Base-by-base conservation (phyloP, 2,113 vertebrate species). In the Perccottus glenii region DNA sequence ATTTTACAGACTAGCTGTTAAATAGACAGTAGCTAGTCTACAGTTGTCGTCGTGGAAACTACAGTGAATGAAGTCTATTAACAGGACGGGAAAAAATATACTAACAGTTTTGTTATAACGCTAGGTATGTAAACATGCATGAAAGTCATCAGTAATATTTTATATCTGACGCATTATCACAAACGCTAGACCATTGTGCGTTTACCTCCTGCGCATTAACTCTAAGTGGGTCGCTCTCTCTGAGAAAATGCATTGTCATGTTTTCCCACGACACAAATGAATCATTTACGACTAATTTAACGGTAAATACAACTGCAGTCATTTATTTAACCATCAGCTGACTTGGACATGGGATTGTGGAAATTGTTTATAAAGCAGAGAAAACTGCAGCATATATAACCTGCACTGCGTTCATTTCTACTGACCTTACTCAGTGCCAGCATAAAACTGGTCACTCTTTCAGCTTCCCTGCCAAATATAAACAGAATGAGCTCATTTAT, bases 111-210 rank as follows among this genome's bases (percentile, higher is more conserved):
- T n/a, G 11, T 14, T 35, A 11, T 35, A 15, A 7, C 19, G 47
- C 3, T 8, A 14, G 36, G 7, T 12, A n/a, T 40, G 2, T 8
- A 36, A 55, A 9, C 6, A 9, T 57, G 55, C 9, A 15, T 40
- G 38, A 40, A 14, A 15, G 12, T 38, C 14, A 57, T 9, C 7
- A 43, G 56, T 19, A 44, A 52, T 52, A 38, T n/a, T 58, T 40
- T 40, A 65, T 46, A 43, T 78, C 53, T 90, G 79, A 81, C 75
- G 86, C 88, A 92, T 85, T 88, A 85, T 86, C 80, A 74, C 65
- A 2, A 27, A 27, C 19, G 19, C 19, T 27, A 27, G 48, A 65
- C 42, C 32, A 67, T 61, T 49, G 52, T 80, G 32, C 59, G 55
- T 81, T 82, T 80, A 77, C 62, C 14, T 82, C 49, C 0, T 86